Conservation (phyloP, 2,113 vertebrate genomes). For the Nesoenas mayeri region DNA sequence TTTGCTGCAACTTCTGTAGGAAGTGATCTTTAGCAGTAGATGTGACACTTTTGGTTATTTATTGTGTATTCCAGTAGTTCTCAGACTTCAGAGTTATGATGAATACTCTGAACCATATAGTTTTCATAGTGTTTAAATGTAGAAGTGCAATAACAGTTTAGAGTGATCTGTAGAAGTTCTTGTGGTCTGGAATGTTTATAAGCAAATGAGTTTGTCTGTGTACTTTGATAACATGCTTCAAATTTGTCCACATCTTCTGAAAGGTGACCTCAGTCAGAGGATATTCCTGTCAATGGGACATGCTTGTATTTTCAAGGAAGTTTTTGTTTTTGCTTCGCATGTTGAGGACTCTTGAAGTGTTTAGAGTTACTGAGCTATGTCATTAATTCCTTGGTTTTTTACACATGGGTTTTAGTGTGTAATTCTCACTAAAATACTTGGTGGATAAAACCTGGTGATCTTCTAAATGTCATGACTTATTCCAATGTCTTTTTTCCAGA, state of each 20-base stretch:
- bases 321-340: not conserved
- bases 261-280: not conserved
- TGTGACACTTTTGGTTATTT: not conserved
- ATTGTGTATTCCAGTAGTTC: not conserved
- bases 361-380: not conserved
- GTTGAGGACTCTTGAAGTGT: not conserved
- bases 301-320: not conserved
- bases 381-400: not conserved
- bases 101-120: not conserved
- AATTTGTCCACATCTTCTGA: not conserved
- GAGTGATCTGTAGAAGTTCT: not conserved
- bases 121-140: not conserved
- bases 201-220: not conserved
- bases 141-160: not conserved
- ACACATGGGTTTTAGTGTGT: not conserved
- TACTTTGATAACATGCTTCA: not conserved
- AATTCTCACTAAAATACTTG: not conserved
- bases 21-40: not conserved
- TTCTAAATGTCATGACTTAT: not conserved
- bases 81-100: not conserved
- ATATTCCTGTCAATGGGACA: not conserved
- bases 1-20: not conserved
- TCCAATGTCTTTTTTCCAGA: slow-evolving; percentile 71
- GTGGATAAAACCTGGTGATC: not conserved
- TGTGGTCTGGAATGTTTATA: not conserved